phyloP scores from a whole-genome alignment of 1,140 invertebrate genomes.

The Pentalonia nigronervosa region DNA sequence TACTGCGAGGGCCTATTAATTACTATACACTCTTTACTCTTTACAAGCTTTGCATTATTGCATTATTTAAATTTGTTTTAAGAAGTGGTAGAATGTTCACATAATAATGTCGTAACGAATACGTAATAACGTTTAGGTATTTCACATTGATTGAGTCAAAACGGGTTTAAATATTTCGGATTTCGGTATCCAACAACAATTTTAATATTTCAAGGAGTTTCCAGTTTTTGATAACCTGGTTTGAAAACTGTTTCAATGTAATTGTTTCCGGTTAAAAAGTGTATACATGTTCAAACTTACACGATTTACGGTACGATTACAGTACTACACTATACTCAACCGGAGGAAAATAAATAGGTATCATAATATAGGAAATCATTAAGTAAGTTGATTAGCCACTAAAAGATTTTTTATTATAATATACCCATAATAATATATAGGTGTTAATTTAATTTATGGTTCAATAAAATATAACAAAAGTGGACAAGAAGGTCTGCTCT shows the following conservation, averaged over 20 bases:
- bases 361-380: neutral
- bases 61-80: neutral
- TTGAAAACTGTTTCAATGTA: neutral
- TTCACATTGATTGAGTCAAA: neutral
- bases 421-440: neutral
- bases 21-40: neutral
- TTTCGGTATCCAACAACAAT: neutral
- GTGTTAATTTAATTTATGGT: neutral
- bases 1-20: neutral
- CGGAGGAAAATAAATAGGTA: neutral
- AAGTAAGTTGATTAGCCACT: neutral
- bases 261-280: neutral
- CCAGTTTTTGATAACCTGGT: neutral
- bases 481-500: neutral
- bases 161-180: neutral
- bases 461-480: neutral
- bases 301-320: too few species aligned
- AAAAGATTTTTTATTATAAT: neutral
- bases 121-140: neutral
- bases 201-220: neutral
- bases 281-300: too few species aligned
- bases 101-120: neutral
- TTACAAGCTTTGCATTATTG: neutral
- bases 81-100: neutral
- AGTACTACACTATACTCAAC: neutral